phyloP scores from a whole-genome alignment of 2,113 vertebrate species.

The Coreoperca whiteheadi region DNA sequence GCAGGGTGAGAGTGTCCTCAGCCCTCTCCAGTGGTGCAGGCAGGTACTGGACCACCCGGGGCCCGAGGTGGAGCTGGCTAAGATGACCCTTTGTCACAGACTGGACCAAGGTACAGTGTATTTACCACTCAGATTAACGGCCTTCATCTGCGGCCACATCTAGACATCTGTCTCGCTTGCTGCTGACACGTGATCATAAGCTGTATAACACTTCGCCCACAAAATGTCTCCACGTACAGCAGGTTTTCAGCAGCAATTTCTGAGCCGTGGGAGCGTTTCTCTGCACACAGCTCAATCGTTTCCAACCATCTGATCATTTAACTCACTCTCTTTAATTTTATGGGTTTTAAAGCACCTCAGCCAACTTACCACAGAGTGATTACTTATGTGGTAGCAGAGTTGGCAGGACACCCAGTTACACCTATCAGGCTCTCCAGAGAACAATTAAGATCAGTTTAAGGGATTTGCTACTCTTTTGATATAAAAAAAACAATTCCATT shows the following conservation, averaged over 20 bases:
- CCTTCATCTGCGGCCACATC: slow-evolving; percentile 39
- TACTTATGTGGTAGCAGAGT: slow-evolving; percentile 15
- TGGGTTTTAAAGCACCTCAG: slow-evolving; percentile 25
- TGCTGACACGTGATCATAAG: slow-evolving; percentile 58
- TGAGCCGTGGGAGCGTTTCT: slow-evolving; percentile 33
- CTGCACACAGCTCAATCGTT: background rate
- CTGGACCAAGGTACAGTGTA: slow-evolving; percentile 93
- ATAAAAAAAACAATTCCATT: slow-evolving; percentile 8
- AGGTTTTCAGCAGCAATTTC: slow-evolving; percentile 29
- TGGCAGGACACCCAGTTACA: slow-evolving; percentile 34
- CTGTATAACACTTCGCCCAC: slow-evolving; percentile 29
- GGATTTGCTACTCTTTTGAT: background rate
- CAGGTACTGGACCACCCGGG: slow-evolving; percentile 93
- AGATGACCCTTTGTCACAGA: slow-evolving; percentile 92
- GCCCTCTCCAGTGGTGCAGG: slow-evolving; percentile 95
- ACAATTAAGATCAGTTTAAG: slow-evolving; percentile 37
- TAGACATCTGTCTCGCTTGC: slow-evolving; percentile 43
- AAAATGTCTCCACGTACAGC: slow-evolving; percentile 34
- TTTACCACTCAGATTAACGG: slow-evolving; percentile 36
- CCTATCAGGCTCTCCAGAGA: slow-evolving; percentile 20
- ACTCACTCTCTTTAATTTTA: slow-evolving; percentile 18
- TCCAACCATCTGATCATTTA: background rate
- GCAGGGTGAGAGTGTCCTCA: slow-evolving; percentile 83
- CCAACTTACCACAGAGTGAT: slow-evolving; percentile 33
- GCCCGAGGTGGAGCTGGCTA: slow-evolving; percentile 94